Evolutionary conservation across 2,797 vertebrate species (phyloP), one percentile per base, ranked within the genome.

Genomic region (Anguilla pacifica): DNA sequence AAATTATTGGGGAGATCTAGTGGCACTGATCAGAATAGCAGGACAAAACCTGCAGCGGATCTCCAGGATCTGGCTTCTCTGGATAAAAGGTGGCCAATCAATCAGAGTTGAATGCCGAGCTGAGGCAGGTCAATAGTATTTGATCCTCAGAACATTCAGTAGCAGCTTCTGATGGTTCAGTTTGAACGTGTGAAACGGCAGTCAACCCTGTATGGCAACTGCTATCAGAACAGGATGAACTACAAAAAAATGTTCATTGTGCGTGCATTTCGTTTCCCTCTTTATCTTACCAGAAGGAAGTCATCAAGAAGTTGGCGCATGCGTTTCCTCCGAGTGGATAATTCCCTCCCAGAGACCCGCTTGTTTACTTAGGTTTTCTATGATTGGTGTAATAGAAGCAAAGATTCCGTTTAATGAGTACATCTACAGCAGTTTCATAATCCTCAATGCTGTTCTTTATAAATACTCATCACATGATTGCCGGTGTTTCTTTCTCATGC

Each of bases 51-150:
- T 89, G 89, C 90, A 91, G 91, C 86, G 88, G 87, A 91, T 90
- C 87, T 86, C 59, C 90, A 89, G 88, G 92, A 95, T 94, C 91
- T 89, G 88, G 92, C 95, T 94, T 94, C 94, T 91, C 87, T 91
- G 91, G 90, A 43, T 92, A 93, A 93, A 89, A 89, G 88, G 86
- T 94, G 92, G 61, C 92, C 89, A 92, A 95, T 94, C 94, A 94
- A 95, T 95, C 92, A 46, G 89, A 53, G 51, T 94, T 91, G 93
- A 92, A 94, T 94, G 89, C 92, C 92, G 88, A 90, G 90, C 83
- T 93, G 79, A 89, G 92, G 91, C 91, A 93, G 90, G 92, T 94
- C 94, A 94, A 95, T 94, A 95, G 89, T 88, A 92, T 90, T 93
- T 92, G 91, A 91, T 93, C 90, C 90, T 90, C 90, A 93, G 88